Base-by-base conservation (phyloP, 2,888 invertebrate species). In the Neoscelio sp. region DNA sequence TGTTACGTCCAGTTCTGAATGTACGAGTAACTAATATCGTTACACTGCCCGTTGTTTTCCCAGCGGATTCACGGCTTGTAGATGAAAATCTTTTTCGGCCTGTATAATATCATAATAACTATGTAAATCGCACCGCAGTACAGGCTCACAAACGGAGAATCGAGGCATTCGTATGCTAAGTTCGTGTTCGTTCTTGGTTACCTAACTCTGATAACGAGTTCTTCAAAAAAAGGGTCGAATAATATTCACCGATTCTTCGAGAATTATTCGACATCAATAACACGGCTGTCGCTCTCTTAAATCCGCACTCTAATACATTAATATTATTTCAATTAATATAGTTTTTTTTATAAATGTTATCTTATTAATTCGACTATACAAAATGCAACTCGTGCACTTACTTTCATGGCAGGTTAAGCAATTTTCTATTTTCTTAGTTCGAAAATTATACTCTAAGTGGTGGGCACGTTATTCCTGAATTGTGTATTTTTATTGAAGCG, bases 41-140 rank as follows among this genome's bases (percentile, higher is more conserved):
- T 68, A 68, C 56, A 56, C 56, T 68, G 56, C 7, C 56, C 56
- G 54, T 68, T 68, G 68, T 56, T 68, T 71, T 60, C 60, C 70
- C 77, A 5, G 18, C 35, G 67, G 68, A 60, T 71, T 60, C 71
- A 58, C 44, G 46, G 71, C 52, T 44, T 33, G 52, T 52, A 44
- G 84, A 85, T 85, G 85, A 86, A 84, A 87, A 86, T 87, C 83
- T 85, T 86, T 87, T 86, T 80, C 83, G 82, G 82, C 83, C 80
- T 82, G 88, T 83, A 87, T 88, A 88, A 88, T 88, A 88, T 85
- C 84, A 87, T 85, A 87, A 88, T 88, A 88, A 88, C 87, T 87
- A 88, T 88, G 88, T 87, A 88, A 88, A 88, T 87, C 85, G 84
- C 82, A 78, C 68, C 68, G 58, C 77, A 80, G 82, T 80, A 78